Conservation (phyloP, 1,140 invertebrate genomes). For the Eupeodes corollae region DNA sequence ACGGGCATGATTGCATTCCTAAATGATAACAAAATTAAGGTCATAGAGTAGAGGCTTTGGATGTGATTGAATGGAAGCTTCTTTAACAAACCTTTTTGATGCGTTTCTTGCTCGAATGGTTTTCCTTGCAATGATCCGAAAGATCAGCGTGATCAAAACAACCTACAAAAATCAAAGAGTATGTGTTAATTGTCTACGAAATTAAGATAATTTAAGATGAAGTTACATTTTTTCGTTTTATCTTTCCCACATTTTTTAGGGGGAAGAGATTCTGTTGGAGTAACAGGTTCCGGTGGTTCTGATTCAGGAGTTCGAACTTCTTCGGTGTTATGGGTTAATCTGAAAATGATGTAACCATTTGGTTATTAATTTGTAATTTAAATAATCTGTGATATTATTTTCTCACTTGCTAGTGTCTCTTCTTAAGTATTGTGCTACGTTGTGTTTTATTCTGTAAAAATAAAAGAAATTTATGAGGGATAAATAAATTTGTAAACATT, state of each 20-base stretch:
- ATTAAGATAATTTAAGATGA: neutral
- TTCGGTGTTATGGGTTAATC: no score
- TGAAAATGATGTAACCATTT: no score
- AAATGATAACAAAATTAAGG: neutral
- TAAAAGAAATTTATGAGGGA: no score
- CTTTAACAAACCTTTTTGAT: constrained; percentile 18
- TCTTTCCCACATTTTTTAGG: constrained; percentile 28
- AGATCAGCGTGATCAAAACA: constrained; percentile 34
- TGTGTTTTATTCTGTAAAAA: no score
- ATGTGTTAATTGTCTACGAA: neutral
- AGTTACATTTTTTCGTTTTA: constrained; percentile 29
- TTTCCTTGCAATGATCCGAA: constrained; percentile 31
- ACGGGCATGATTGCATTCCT: constrained; percentile 33
- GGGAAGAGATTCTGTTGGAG: no score
- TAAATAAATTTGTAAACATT: no score
- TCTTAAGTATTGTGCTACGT: no score
- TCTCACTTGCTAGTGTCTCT: no score
- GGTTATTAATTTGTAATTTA: no score
- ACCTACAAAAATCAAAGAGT: constrained; percentile 9
- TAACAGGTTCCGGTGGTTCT: no score
- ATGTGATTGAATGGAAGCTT: neutral
- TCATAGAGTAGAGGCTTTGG: neutral
- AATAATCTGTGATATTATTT: no score
- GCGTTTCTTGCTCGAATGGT: constrained; percentile 29
- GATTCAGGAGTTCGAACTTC: no score